phyloP scores from a whole-genome alignment of 2,888 invertebrate species.

The Panopea generosa region DNA sequence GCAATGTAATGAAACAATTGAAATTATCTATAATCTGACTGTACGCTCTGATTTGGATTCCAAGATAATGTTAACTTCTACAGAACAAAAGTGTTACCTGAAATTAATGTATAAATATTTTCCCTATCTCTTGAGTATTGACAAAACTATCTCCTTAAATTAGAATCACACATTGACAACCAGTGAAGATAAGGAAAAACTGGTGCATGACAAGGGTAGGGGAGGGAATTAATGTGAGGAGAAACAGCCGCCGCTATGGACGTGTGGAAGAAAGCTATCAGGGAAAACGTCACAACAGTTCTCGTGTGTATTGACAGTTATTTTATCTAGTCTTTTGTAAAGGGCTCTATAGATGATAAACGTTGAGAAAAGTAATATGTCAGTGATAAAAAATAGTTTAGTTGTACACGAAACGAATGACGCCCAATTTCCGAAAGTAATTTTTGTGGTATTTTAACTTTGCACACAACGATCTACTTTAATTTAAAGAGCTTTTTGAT shows the following conservation, averaged over 20 bases:
- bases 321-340: constrained; percentile 17
- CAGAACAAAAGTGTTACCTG: no score
- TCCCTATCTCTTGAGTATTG: background rate
- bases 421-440: no score
- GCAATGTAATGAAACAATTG: no score
- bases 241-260: constrained; percentile 12
- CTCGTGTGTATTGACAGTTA: constrained; percentile 19
- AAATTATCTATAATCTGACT: no score
- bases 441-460: no score
- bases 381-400: background rate
- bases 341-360: background rate
- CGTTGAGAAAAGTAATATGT: background rate
- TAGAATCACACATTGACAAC: constrained; percentile 15
- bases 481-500: no score
- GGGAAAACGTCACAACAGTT: constrained; percentile 14
- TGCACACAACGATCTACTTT: no score
- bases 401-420: background rate
- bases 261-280: constrained; percentile 20
- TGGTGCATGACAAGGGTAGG: background rate
- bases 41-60: no score
- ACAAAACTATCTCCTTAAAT: constrained; percentile 12
- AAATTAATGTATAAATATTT: no score
- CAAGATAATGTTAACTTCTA: no score
- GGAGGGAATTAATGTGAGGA: constrained; percentile 27
- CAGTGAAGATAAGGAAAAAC: constrained; percentile 7